Percentiles rank a stretch among this genome's conserved stretches.
Conservation (phyloP, 2,113 vertebrate genomes). For the Lutjanus erythropterus region DNA sequence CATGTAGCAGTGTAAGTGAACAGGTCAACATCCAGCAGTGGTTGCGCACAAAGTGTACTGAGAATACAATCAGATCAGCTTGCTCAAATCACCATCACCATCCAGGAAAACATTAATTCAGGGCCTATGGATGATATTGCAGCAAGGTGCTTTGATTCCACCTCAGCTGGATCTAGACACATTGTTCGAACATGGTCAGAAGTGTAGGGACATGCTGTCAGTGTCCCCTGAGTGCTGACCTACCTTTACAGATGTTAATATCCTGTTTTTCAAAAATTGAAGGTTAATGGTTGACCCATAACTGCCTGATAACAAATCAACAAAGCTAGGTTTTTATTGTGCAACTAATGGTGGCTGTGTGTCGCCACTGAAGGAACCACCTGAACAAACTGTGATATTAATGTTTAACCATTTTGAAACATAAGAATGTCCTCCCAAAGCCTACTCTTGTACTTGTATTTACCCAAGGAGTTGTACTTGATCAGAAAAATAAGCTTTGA, state of each 20-base stretch:
- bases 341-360: background rate
- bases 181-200: background rate
- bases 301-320: background rate
- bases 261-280: background rate
- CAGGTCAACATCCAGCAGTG: too few relatives aligned
- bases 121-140: background rate
- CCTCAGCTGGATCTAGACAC: background rate
- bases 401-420: constrained; percentile 33
- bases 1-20: too few relatives aligned
- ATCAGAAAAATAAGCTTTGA: background rate
- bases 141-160: background rate
- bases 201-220: background rate
- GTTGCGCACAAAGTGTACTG: too few relatives aligned
- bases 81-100: background rate
- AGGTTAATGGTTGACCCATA: constrained; percentile 5
- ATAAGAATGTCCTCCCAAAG: background rate
- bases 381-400: constrained; percentile 13
- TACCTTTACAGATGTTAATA: background rate
- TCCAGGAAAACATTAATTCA: background rate
- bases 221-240: background rate
- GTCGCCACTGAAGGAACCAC: background rate
- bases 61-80: too few relatives aligned
- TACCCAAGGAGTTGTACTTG: background rate
- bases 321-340: background rate
- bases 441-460: background rate